A percentile compares a stretch with the other conserved stretches of the same genome.
phyloP scores from a whole-genome alignment of 2,113 vertebrate genomes.

The Melanostigma gelatinosum region DNA sequence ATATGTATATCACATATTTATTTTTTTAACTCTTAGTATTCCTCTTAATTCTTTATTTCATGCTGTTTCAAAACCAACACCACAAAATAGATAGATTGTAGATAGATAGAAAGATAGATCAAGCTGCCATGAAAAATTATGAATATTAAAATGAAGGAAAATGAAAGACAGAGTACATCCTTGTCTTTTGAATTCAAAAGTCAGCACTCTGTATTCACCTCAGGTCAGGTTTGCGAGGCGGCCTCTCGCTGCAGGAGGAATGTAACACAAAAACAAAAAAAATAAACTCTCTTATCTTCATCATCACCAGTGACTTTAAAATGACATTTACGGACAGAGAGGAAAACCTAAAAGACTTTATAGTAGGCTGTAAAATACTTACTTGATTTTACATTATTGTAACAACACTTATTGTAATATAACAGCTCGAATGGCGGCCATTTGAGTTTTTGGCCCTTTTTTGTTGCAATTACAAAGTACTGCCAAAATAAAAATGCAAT shows the following conservation, averaged over 20 bases:
- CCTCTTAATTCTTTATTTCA: neutral
- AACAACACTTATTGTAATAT: neutral
- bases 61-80: constrained; percentile 27
- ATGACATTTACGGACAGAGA: constrained; percentile 10
- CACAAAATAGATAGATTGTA: neutral
- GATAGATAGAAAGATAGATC: neutral
- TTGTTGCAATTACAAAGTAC: neutral
- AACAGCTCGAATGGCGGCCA: neutral
- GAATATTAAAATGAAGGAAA: neutral
- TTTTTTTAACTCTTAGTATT: neutral
- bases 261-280: constrained; percentile 33
- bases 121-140: neutral
- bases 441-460: neutral
- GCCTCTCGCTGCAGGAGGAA: constrained; percentile 73
- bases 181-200: neutral
- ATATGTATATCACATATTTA: neutral
- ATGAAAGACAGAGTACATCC: constrained; percentile 2
- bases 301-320: constrained; percentile 22
- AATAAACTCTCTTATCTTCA: constrained; percentile 17
- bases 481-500: neutral
- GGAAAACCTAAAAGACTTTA: neutral
- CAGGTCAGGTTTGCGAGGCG: constrained; percentile 75
- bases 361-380: constrained; percentile 3
- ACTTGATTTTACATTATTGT: neutral
- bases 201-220: constrained; percentile 69